phyloP scores from a whole-genome alignment of 2,113 vertebrate genomes.

The Mobula birostris region DNA sequence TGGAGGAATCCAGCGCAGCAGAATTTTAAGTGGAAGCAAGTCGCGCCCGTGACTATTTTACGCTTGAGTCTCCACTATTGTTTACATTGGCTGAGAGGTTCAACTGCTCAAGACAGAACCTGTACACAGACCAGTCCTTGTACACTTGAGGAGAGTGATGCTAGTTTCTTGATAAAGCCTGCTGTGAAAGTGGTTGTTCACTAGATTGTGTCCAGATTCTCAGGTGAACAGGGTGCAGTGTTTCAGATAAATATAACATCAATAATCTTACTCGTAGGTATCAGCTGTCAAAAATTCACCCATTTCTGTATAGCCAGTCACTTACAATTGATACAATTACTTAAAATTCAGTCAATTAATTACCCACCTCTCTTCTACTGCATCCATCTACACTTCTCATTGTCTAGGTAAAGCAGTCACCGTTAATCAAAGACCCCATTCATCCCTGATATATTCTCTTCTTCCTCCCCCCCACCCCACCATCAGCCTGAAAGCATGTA shows the following conservation, averaged over 20 bases:
- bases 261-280: not conserved
- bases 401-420: no score
- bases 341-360: slow-evolving; percentile 1
- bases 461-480: no score
- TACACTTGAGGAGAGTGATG: no score
- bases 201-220: not conserved
- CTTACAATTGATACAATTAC: not conserved
- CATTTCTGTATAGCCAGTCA: not conserved
- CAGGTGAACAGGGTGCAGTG: not conserved
- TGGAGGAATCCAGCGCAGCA: not conserved
- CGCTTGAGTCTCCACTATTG: not conserved
- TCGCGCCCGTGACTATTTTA: not conserved
- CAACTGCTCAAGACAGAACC: not conserved
- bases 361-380: no score
- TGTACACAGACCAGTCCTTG: no score
- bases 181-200: not conserved
- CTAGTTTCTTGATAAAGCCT: not conserved
- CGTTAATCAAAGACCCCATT: no score
- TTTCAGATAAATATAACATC: not conserved
- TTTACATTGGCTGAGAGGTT: not conserved
- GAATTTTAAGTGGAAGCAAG: not conserved
- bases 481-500: no score
- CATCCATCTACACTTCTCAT: no score
- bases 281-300: not conserved
- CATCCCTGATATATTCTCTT: no score